Percentiles rank a stretch among this genome's conserved stretches.
Evolutionary conservation across 2,797 vertebrate genomes (phyloP).

Genomic region (Scleropages formosus): DNA sequence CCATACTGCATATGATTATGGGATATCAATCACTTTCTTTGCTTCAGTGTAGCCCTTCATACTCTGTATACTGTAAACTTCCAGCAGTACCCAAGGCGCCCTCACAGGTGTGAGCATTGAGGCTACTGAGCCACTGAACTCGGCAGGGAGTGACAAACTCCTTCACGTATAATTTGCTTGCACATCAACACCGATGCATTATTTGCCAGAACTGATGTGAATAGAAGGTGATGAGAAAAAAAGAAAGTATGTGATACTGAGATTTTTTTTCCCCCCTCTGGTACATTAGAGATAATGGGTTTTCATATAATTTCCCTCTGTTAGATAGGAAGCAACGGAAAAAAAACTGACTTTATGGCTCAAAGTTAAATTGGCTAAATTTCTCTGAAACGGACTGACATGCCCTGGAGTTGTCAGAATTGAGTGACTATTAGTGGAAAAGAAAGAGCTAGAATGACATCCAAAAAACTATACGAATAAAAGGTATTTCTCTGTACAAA

Average conservation of each 20-base stretch:
- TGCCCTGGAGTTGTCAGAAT: no score
- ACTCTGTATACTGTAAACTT: no score
- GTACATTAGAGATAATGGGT: conserved; percentile 4
- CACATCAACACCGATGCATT: background rate
- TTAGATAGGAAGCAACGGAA: background rate
- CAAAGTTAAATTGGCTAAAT: background rate
- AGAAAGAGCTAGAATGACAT: no score
- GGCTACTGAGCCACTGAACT: background rate
- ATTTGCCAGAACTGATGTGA: background rate
- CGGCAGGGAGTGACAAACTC: background rate
- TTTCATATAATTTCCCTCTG: background rate
- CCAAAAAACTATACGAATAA: no score
- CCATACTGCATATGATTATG: no score
- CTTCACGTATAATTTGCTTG: background rate
- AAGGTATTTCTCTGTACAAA: no score
- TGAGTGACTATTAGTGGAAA: no score
- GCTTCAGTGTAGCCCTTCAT: background rate
- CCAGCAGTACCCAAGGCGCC: background rate
- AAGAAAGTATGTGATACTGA: background rate
- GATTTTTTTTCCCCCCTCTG: background rate
- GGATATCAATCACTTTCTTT: background rate
- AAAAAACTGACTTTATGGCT: no score
- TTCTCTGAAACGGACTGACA: no score
- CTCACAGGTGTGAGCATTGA: background rate
- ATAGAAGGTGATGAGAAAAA: background rate